Evolutionary conservation across 2,113 vertebrate species (phyloP), one percentile per base, ranked within the genome.

Genomic region (Ivindomyrus marchei): DNA sequence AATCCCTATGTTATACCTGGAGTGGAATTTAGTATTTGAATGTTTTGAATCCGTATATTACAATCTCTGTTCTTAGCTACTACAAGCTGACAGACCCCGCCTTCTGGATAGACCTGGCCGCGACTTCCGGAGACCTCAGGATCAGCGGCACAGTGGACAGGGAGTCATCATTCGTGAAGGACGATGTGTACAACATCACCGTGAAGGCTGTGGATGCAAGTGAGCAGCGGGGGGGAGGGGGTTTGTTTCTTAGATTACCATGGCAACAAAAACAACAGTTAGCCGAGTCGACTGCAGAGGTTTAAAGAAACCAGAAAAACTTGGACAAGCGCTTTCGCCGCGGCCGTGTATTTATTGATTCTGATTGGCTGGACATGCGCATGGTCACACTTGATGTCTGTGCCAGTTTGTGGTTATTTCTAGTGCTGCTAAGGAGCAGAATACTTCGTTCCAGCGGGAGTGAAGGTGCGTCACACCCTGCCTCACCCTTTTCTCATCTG

Each of bases 71-170:
- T 89, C 93, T 70, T 92, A 99, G 97, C 70, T 99, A 98, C 93
- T 94, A 93, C 91, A 97, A 97, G 93, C 0, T 92, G 74, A 83
- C 88, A 90, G 97, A 97, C 56, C 96, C 96, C 0, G 97, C 93
- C 11, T 93, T 93, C 1, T 98, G 97, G 97, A 92, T 99, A 92
- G 94, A 77, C 85, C 94, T 98, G n/a, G 92, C 96, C 62, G 94
- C 91, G 91, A 89, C 10, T 42, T 94, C 93, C 0, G 97, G 97
- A 31, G 91, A 97, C 91, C 93, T 99, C 94, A 97, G 8, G 90
- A 97, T 97, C 7, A 9, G 94, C 11, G 96, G 95, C 94, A 90
- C 94, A 0, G 93, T 98, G 58, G 97, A 98, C 90, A 95, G 97
- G 93, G 98, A 98, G 91, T 94, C 96, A 0, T 74, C 88, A 21